Percentiles rank a stretch among this genome's conserved stretches.
Evolutionary conservation across 2,888 invertebrate species (phyloP).

Genomic region (Scaptomyza flava): DNA sequence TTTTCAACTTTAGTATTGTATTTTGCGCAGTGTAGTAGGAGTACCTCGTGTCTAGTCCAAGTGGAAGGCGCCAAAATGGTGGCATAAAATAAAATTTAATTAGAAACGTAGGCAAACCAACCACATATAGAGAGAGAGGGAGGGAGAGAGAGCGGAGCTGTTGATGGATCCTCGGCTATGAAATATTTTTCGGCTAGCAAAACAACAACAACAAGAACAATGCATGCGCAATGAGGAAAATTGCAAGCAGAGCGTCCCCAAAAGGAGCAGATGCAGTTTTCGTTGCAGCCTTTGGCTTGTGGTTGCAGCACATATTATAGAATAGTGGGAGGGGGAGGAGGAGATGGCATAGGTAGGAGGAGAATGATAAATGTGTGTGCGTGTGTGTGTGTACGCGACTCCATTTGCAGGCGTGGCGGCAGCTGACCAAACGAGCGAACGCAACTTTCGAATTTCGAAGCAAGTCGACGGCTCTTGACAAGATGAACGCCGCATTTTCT

Average conservation of each 20-base stretch:
- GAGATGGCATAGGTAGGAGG: background rate
- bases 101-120: constrained; percentile 70
- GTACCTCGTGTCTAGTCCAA: constrained; percentile 15
- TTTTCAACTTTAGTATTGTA: too few relatives aligned
- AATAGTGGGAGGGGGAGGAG: background rate
- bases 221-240: constrained; percentile 65
- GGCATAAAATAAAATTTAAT: constrained; percentile 81
- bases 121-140: constrained; percentile 10
- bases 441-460: constrained; percentile 54
- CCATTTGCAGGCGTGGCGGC: constrained; percentile 65
- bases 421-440: constrained; percentile 25
- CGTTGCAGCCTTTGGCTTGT: constrained; percentile 8
- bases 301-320: constrained; percentile 30
- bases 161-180: constrained; percentile 67
- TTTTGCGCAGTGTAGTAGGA: constrained; percentile 1
- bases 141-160: constrained; percentile 1
- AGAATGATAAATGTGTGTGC: constrained; percentile 3
- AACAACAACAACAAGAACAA: constrained; percentile 31
- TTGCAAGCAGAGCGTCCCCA: constrained; percentile 45
- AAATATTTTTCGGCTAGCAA: constrained; percentile 59
- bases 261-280: constrained; percentile 36
- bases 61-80: constrained; percentile 73
- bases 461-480: constrained; percentile 65
- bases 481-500: constrained; percentile 41
- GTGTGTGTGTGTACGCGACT: constrained; percentile 35